Percentiles rank a stretch among this genome's conserved stretches.
Conservation (phyloP, 2,113 vertebrate species). For the Pterocles gutturalis region DNA sequence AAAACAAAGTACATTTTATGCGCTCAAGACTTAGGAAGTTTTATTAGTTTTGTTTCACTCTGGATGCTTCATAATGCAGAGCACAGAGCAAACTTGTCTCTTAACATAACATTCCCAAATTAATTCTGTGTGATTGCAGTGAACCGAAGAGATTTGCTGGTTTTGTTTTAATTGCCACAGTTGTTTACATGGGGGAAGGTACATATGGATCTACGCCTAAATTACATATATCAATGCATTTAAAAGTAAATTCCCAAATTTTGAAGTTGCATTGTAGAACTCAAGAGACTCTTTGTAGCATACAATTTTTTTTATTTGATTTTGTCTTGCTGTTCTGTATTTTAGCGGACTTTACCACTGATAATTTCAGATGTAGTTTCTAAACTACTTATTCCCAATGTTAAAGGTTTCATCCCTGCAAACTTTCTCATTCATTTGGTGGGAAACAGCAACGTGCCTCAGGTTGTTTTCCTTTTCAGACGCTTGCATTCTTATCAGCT, state of each 20-base stretch:
- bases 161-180: not conserved
- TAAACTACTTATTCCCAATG: not conserved
- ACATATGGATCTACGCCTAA: not conserved
- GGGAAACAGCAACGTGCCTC: accelerated
- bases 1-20: not conserved
- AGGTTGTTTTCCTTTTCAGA: not conserved
- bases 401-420: not conserved
- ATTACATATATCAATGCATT: not conserved
- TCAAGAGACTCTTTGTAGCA: not conserved
- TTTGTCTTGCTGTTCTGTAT: not conserved
- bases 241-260: not conserved
- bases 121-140: not conserved
- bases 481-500: not conserved
- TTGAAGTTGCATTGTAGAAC: not conserved
- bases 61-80: not conserved
- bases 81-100: not conserved
- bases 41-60: not conserved
- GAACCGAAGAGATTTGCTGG: not conserved
- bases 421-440: not conserved
- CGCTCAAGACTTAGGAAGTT: not conserved
- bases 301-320: not conserved
- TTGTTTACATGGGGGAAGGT: not conserved
- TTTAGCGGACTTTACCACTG: not conserved
- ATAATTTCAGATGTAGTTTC: not conserved
- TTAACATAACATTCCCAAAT: not conserved